A percentile compares a stretch with the other conserved stretches of the same genome.
phyloP scores from a whole-genome alignment of 2,113 vertebrate species.

The Engystomops pustulosus region DNA sequence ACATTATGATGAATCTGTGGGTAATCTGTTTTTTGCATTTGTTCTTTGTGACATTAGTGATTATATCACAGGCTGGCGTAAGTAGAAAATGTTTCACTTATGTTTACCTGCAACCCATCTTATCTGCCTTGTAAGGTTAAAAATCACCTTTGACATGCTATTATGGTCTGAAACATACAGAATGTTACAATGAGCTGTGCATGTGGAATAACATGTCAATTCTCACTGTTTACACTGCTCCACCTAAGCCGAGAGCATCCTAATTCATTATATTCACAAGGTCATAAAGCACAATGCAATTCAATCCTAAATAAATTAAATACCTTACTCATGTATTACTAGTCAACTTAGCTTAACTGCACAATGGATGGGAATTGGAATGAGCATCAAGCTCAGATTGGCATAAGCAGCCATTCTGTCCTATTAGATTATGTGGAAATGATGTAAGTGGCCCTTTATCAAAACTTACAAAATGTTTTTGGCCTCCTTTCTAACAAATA shows the following conservation, averaged over 20 bases:
- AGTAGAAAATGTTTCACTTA: constrained; percentile 45
- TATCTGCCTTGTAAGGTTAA: constrained; percentile 30
- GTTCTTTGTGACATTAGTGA: constrained; percentile 23
- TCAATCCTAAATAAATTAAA: constrained; percentile 50
- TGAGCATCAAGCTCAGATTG: too few relatives aligned
- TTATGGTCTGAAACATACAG: constrained; percentile 34
- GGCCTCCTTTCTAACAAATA: too few relatives aligned
- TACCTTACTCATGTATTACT: constrained; percentile 31
- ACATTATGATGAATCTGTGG: neutral
- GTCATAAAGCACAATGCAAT: constrained; percentile 49
- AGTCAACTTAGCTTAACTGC: constrained; percentile 32
- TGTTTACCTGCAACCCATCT: constrained; percentile 42
- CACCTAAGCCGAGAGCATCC: neutral
- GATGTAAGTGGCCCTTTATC: too few relatives aligned
- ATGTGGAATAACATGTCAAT: constrained; percentile 44
- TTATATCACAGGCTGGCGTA: constrained; percentile 12
- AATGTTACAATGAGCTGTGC: constrained; percentile 17
- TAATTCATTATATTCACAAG: constrained; percentile 51
- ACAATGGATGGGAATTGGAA: too few relatives aligned
- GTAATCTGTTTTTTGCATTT: constrained; percentile 26
- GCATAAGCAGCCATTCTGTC: too few relatives aligned
- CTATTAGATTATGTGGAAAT: too few relatives aligned
- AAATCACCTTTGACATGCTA: constrained; percentile 49
- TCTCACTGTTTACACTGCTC: constrained; percentile 19
- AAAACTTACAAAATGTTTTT: too few relatives aligned